Base-by-base conservation (phyloP, 2,797 vertebrate genomes). In the Natrix natrix region DNA sequence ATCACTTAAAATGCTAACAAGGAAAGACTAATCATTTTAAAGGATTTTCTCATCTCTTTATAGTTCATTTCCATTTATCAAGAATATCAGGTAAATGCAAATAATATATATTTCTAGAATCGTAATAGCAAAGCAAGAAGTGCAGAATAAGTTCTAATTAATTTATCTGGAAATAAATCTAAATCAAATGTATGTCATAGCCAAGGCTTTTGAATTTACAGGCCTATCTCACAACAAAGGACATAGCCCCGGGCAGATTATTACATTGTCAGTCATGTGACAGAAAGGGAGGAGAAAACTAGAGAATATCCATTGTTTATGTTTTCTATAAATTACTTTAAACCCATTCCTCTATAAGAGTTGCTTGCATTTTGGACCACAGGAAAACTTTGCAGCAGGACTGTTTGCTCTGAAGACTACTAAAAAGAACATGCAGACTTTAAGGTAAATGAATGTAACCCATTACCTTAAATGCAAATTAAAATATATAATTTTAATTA, bases 191-290 rank as follows among this genome's bases (percentile, higher is more conserved):
- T 14, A 24, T 43, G 22, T 54, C 55, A 90, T 4, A 90, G 56
- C 4, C 8, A 20, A 28, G 1, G 32, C 17, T 60, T 13, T 91
- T 52, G 3, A 43, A 66, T 90, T 86, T 83, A 54, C 32, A 17
- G 14, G n/a, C n/a, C 8, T 90, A 56, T 89, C 86, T 95, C 93
- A 95, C 91, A 94, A 94, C 13, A 69, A 28, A 43, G 87, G 78
- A 86, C 55, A 26, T 61, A 92, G 87, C 37, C 93, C 32, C 86
- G 93, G 59, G 87, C 52, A 95, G 94, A 95, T 93, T 94, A 91
- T 89, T 87, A 55, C 59, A 88, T 94, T 95, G 94, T 94, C 92
- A 94, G 93, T 95, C 94, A 94, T 92, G 88, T 37, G 95, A 93
- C 93, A 74, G 95, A 96, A 95, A 93, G 91, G 91, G 86, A 95